A percentile compares a stretch with the other conserved stretches of the same genome.
Evolutionary conservation across 1,140 invertebrate species (phyloP).

Genomic region (Drosophila saltans): DNA sequence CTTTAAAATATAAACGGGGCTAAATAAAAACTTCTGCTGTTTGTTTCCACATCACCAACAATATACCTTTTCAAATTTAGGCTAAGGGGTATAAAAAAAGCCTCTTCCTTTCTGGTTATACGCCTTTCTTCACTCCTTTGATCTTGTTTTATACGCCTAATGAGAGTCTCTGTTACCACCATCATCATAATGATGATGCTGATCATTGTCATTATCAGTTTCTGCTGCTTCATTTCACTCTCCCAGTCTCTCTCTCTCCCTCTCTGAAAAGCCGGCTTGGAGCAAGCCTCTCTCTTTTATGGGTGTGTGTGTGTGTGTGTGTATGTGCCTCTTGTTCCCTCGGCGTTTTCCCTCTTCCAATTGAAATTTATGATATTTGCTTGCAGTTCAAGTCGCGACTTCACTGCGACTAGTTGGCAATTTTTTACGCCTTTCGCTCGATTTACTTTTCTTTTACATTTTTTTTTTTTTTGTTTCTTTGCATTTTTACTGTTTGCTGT

Average conservation of each 20-base stretch:
- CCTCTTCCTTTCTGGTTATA: not conserved
- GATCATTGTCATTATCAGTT: slow-evolving; percentile 18
- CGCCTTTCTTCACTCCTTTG: slow-evolving; percentile 6
- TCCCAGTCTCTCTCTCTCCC: slow-evolving; percentile 16
- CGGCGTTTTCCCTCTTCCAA: slow-evolving; percentile 19
- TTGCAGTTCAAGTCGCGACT: slow-evolving; percentile 61
- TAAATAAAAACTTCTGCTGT: too few relatives aligned
- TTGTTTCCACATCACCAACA: not conserved
- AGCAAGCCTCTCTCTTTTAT: slow-evolving; percentile 13
- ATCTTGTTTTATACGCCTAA: slow-evolving; percentile 61
- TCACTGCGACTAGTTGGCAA: slow-evolving; percentile 34
- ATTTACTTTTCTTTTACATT: slow-evolving; percentile 2
- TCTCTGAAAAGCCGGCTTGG: slow-evolving; percentile 48
- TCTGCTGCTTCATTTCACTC: slow-evolving; percentile 4
- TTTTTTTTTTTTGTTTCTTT: not conserved
- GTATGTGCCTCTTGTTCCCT: slow-evolving; percentile 14
- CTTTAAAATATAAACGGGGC: too few relatives aligned
- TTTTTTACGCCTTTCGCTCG: slow-evolving; percentile 37
- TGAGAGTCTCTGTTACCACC: slow-evolving; percentile 49
- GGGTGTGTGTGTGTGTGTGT: not conserved
- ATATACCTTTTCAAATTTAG: slow-evolving; percentile 24
- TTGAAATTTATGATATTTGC: slow-evolving; percentile 46
- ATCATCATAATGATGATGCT: slow-evolving; percentile 32
- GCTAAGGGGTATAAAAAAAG: slow-evolving; percentile 18
- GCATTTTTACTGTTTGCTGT: not conserved